phyloP scores from a whole-genome alignment of 2,113 vertebrate genomes.

The Bubo blakistoni region DNA sequence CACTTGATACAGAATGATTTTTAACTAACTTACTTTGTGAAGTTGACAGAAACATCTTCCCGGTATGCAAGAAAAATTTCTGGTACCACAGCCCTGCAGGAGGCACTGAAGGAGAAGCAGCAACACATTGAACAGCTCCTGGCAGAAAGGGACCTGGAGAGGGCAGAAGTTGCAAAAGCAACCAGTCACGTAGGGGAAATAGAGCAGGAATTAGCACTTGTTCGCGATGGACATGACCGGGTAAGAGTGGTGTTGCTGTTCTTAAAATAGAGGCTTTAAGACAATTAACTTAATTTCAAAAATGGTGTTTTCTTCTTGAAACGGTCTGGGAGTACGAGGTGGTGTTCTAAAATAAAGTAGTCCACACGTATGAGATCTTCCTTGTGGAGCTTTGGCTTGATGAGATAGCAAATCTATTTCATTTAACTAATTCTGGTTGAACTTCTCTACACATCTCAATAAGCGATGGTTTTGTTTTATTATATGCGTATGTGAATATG shows the following conservation, averaged over 20 bases:
- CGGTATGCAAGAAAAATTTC: conserved; percentile 96
- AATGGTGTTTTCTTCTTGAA: not conserved
- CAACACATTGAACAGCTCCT: conserved; percentile 98
- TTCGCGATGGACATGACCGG: conserved; percentile 93
- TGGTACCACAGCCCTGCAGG: conserved; percentile 94
- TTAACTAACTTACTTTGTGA: conserved; percentile 51
- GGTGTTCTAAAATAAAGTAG: not conserved
- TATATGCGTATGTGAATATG: not conserved
- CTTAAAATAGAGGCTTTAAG: not conserved
- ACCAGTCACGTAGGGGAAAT: conserved; percentile 94
- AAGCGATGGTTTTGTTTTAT: not conserved
- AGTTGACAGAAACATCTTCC: conserved; percentile 98
- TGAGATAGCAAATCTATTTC: not conserved
- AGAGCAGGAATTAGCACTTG: conserved; percentile 87
- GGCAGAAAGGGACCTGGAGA: conserved; percentile 93
- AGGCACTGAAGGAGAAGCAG: conserved; percentile 98
- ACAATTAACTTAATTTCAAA: not conserved
- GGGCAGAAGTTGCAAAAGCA: conserved; percentile 95
- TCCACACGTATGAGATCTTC: not conserved
- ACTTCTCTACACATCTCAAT: not conserved
- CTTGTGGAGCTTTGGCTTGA: not conserved
- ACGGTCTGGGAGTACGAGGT: not conserved
- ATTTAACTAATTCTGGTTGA: not conserved
- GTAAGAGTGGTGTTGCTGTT: conserved; percentile 61
- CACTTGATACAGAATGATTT: not conserved